Evolutionary conservation across 2,113 vertebrate species (phyloP).

Genomic region (Leucopsar rothschildi): DNA sequence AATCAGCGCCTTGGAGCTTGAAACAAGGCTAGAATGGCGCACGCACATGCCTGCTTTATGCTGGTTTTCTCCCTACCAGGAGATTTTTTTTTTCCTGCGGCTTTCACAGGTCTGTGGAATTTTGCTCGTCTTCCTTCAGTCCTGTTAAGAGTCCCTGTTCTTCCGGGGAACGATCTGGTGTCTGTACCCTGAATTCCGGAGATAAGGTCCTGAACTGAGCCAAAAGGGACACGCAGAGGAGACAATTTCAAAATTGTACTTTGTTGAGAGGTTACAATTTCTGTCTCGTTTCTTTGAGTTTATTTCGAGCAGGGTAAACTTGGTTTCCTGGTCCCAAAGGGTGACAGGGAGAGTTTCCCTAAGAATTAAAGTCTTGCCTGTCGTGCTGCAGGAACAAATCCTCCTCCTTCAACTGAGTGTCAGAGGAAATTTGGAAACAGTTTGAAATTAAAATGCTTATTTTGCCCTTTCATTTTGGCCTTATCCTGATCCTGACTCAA

Average conservation of each 20-base stretch:
- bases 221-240: not conserved
- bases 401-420: not conserved
- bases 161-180: not conserved
- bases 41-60: fast-evolving
- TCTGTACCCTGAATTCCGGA: not conserved
- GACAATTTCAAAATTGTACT: not conserved
- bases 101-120: fast-evolving
- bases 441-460: not conserved
- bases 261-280: not conserved
- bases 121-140: not conserved
- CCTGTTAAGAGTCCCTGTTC: not conserved
- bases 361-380: not conserved
- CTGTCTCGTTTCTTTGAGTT: not conserved
- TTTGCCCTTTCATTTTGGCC: not conserved
- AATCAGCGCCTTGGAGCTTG: fast-evolving
- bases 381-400: not conserved
- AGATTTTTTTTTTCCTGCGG: fast-evolving
- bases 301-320: fast-evolving
- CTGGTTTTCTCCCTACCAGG: fast-evolving
- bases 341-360: not conserved
- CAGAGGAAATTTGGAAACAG: not conserved
- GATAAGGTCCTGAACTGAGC: not conserved
- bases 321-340: not conserved
- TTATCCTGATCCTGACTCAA: not conserved
- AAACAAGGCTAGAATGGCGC: not conserved